These are phyloP conservation scores for Microctenopoma steveboyesi DNA, from an alignment of 2,797 vertebrate genomes.

Conservation along the genomic window DNA sequence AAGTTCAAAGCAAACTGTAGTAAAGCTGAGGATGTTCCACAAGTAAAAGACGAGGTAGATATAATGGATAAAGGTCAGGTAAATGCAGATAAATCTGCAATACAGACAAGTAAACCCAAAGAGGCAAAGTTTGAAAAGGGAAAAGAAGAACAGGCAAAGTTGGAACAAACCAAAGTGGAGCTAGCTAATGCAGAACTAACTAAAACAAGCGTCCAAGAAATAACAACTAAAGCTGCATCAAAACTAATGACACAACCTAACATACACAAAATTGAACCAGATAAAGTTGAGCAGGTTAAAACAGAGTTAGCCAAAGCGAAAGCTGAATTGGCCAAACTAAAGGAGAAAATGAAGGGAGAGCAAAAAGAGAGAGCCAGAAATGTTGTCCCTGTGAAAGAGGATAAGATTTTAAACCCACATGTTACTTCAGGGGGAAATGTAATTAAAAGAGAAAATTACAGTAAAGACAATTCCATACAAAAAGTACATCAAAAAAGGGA, in stretches of 20 bases:
- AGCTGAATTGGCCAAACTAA: constrained; percentile 73
- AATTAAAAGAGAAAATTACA: constrained; percentile 22
- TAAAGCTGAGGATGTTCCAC: constrained; percentile 23
- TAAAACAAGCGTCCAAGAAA: constrained; percentile 46
- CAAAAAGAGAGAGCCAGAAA: constrained; percentile 57
- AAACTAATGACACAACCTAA: constrained; percentile 40
- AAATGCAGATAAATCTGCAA: constrained; percentile 18
- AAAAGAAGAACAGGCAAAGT: constrained; percentile 29
- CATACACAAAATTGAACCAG: constrained; percentile 50
- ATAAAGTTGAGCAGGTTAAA: constrained; percentile 71
- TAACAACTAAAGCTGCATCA: constrained; percentile 37
- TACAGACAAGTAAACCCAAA: constrained; percentile 1
- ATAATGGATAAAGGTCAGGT: background rate
- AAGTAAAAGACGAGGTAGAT: constrained; percentile 23
- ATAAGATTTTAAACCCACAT: constrained; percentile 20
- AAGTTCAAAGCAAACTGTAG: constrained; percentile 33
- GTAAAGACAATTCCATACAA: constrained; percentile 21
- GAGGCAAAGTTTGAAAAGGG: constrained; percentile 12
- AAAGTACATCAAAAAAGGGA: constrained; percentile 36
- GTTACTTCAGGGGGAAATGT: constrained; percentile 4
- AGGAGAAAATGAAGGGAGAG: constrained; percentile 72
- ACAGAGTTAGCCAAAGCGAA: constrained; percentile 76
- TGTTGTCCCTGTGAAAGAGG: constrained; percentile 30
- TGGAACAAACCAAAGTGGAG: constrained; percentile 30
- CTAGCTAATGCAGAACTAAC: constrained; percentile 25